phyloP scores from a whole-genome alignment of 2,113 vertebrate species.

The Odocoileus hemionus region DNA sequence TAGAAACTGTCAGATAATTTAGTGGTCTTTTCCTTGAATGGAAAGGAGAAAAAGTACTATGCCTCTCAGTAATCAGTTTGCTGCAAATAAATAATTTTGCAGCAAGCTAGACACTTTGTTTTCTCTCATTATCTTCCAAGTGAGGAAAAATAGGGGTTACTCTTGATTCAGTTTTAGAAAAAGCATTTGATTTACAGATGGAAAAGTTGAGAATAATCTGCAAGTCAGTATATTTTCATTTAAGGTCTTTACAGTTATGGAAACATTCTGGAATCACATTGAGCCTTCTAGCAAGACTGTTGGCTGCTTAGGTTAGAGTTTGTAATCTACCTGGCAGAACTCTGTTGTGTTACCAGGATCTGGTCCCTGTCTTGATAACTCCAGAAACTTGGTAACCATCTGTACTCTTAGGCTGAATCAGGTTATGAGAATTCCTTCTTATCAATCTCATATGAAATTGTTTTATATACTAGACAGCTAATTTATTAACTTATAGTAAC shows the following conservation, averaged over 20 bases:
- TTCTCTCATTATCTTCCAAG: neutral
- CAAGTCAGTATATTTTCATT: neutral
- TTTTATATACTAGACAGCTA: neutral
- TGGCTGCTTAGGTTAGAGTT: neutral
- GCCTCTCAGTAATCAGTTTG: neutral
- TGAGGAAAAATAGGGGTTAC: neutral
- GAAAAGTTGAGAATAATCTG: neutral
- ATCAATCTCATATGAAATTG: neutral
- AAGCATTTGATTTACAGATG: slow-evolving; percentile 5
- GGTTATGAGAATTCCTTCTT: neutral
- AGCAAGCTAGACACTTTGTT: neutral
- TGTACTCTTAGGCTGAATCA: neutral
- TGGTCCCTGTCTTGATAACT: neutral
- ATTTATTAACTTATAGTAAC: neutral
- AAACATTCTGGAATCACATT: neutral
- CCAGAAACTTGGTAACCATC: neutral
- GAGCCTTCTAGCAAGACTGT: neutral
- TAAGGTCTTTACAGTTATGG: neutral
- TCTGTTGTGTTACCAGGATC: neutral
- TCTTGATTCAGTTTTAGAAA: neutral
- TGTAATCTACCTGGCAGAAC: neutral
- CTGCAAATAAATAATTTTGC: neutral
- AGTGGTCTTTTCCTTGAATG: neutral
- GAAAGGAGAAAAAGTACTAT: neutral
- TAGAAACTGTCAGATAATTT: neutral